Base-by-base conservation (phyloP, 2,113 vertebrate genomes). In the Chitala chitala region DNA sequence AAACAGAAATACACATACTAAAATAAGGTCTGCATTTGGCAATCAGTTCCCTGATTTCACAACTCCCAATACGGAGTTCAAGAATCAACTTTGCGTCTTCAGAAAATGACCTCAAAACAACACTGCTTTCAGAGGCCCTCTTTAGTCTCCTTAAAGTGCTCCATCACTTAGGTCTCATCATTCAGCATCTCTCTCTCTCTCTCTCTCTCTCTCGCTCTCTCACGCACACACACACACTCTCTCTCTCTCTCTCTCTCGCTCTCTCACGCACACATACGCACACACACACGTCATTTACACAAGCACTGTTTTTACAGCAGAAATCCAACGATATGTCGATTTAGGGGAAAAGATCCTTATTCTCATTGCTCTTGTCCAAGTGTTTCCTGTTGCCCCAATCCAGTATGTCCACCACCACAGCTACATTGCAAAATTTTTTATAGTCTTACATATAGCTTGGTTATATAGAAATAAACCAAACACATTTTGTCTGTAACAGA, bases 401-500 rank as follows among this genome's bases (percentile, higher is more conserved):
- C 56, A 59, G 56, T 17, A 59, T 59, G 33, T 59, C 26, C n/a
- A n/a, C n/a, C n/a, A n/a, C 15, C 10, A 59, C 33, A 59, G 33
- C 12, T 31, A 59, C 13, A 40, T 6, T 31, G 17, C 31, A 53
- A 33, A 15, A 40, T 56, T 75, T 38, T 36, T 5, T 20, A 31
- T 33, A 31, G 26, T 33, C 29, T 33, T 59, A 56, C 7, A 3
- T 56, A 54, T 44, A 73, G 61, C 10, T 74, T 74, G 36, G 74
- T 53, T 12, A 59, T 69, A 77, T 58, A 53, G 42, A 38, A 61
- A 59, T 54, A 48, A 56, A 36, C 75, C 69, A n/a, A 5, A 54
- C 53, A 71, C 9, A 59, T 33, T 17, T 29, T 58, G 55, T 58
- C 29, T 59, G 12, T 59, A 15, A n/a, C 29, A 4, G 56, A 17